These are phyloP conservation scores for Tragelaphus imberbis DNA, from an alignment of 2,113 vertebrate species.

Conservation along the genomic window DNA sequence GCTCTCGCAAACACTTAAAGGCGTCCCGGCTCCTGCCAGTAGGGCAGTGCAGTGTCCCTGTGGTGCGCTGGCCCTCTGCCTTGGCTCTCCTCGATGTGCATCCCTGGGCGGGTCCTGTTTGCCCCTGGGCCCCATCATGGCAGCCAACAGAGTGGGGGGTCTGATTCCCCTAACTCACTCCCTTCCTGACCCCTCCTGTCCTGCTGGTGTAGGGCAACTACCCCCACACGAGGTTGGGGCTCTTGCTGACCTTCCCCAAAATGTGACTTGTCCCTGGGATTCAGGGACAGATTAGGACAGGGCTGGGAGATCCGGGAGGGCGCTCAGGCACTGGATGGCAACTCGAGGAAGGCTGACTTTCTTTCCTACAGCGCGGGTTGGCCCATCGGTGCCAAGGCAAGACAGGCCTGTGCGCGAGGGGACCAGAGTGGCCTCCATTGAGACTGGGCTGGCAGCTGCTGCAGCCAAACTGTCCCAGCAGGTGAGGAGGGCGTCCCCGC, in stretches of 20 bases:
- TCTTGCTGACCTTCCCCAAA: background rate
- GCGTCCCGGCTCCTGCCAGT: background rate
- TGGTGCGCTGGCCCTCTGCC: accelerated
- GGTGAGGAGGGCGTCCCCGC: constrained; percentile 75
- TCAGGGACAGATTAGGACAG: background rate
- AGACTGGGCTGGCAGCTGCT: constrained; percentile 93
- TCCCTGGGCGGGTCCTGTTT: background rate
- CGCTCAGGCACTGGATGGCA: accelerated
- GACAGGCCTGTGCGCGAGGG: constrained; percentile 97
- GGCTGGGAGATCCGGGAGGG: background rate
- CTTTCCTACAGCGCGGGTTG: constrained; percentile 88
- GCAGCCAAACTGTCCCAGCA: constrained; percentile 98
- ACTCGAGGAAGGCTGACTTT: constrained; percentile 11
- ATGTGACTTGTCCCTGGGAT: background rate
- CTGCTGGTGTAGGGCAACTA: background rate
- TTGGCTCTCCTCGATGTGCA: background rate
- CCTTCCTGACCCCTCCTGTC: accelerated
- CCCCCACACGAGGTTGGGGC: background rate
- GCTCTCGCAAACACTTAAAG: background rate
- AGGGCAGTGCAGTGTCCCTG: background rate
- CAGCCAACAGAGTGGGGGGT: background rate
- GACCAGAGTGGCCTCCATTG: constrained; percentile 96
- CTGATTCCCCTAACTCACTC: background rate
- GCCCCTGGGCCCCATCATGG: background rate
- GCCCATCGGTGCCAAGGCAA: constrained; percentile 93